These are phyloP conservation scores for Alethe castanea DNA, from an alignment of 2,113 vertebrate genomes.

Conservation along the genomic window DNA sequence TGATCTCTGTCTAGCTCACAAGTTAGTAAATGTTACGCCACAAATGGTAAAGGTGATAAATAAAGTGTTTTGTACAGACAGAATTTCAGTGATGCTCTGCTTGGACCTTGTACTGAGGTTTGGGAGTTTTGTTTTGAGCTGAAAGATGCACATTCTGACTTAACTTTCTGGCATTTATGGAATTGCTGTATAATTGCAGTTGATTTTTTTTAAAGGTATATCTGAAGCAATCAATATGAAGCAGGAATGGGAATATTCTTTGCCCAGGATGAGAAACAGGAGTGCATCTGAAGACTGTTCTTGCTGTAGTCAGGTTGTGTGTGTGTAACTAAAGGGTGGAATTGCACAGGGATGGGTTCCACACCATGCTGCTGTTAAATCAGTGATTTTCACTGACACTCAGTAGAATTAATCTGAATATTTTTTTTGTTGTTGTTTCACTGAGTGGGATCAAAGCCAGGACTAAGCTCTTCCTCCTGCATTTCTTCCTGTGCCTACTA, in stretches of 20 bases:
- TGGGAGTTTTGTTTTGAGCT: not conserved
- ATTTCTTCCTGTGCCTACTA: not conserved
- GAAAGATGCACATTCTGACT: not conserved
- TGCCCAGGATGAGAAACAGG: not conserved
- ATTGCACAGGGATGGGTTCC: not conserved
- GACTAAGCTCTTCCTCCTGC: not conserved
- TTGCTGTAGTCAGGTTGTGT: not conserved
- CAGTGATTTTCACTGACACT: not conserved
- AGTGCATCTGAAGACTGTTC: not conserved
- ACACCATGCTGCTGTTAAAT: not conserved
- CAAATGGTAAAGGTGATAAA: not conserved
- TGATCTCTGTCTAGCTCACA: not conserved
- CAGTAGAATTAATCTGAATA: not conserved
- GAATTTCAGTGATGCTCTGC: not conserved
- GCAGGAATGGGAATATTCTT: not conserved
- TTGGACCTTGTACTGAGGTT: not conserved
- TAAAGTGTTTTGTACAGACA: not conserved
- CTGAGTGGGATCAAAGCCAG: not conserved
- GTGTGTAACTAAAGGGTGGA: not conserved
- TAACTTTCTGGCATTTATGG: not conserved
- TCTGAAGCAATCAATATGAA: not conserved
- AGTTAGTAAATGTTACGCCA: not conserved
- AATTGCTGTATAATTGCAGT: not conserved
- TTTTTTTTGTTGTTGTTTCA: not conserved
- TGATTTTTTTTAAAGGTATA: not conserved